Conservation (phyloP, 2,113 vertebrate species). For the Pyxicephalus adspersus region DNA sequence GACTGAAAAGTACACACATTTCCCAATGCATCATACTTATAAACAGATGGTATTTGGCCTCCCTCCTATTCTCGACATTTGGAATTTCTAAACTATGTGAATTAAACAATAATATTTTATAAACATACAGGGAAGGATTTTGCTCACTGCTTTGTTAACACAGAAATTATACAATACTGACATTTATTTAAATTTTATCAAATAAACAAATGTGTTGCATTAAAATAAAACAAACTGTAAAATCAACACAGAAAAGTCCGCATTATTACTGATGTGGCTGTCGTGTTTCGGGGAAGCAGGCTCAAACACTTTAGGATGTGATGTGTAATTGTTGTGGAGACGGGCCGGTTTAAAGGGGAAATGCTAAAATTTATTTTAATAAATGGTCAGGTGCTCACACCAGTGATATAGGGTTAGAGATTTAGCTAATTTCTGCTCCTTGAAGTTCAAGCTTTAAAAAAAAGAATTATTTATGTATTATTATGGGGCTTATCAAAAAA, state of each 20-base stretch:
- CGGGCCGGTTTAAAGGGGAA: conserved; percentile 4
- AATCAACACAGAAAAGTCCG: conserved; percentile 75
- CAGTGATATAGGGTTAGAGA: background rate
- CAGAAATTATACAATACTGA: conserved; percentile 88
- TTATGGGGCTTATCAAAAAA: too few species aligned
- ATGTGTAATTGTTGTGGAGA: background rate
- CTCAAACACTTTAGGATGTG: conserved; percentile 6
- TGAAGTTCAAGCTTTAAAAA: too few species aligned
- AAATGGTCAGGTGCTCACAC: background rate
- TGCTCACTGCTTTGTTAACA: conserved; percentile 88
- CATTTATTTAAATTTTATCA: conserved; percentile 88
- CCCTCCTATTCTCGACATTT: conserved; percentile 88
- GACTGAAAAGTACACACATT: conserved; percentile 80
- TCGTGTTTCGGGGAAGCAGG: conserved; percentile 5
- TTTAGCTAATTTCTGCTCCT: too few species aligned
- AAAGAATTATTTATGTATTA: too few species aligned
- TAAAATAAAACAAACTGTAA: conserved; percentile 83
- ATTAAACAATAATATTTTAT: conserved; percentile 91
- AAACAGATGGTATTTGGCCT: conserved; percentile 89
- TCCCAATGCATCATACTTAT: conserved; percentile 84
- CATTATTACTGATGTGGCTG: conserved; percentile 69
- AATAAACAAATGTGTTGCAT: conserved; percentile 83
- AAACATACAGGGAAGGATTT: conserved; percentile 85
- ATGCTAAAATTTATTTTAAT: background rate
- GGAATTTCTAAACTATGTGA: conserved; percentile 88